phyloP scores from a whole-genome alignment of 2,113 vertebrate genomes.

The Lynx canadensis region DNA sequence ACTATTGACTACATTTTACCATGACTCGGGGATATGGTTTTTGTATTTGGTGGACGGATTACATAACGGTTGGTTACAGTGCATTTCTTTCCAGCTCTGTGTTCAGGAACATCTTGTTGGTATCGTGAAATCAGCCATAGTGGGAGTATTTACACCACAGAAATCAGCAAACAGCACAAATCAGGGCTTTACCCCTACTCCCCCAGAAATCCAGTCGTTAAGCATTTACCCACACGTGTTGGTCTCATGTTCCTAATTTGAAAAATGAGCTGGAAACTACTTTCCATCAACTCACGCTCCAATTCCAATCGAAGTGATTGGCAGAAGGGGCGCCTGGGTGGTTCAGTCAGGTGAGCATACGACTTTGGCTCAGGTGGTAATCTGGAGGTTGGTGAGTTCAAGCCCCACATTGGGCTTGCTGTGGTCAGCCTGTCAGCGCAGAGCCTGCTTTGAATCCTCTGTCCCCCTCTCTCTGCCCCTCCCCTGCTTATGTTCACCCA shows the following conservation, averaged over 20 bases:
- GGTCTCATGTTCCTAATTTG: not conserved
- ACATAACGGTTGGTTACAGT: not conserved
- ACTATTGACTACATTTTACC: not conserved
- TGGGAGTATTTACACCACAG: not conserved
- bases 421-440: no score
- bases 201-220: not conserved
- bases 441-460: no score
- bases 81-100: not conserved
- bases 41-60: not conserved
- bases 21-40: not conserved
- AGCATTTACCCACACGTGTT: not conserved
- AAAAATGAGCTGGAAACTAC: not conserved
- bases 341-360: no score
- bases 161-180: not conserved
- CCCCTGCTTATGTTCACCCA: no score
- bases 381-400: no score
- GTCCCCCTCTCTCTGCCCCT: no score
- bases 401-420: no score
- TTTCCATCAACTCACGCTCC: not conserved
- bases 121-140: not conserved
- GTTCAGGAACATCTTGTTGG: no score
- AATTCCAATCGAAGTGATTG: not conserved
- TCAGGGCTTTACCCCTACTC: not conserved
- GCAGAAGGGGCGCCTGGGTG: not conserved
- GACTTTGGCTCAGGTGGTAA: no score